Base-by-base conservation (phyloP, 2,113 vertebrate genomes). In the Morone chrysops region DNA sequence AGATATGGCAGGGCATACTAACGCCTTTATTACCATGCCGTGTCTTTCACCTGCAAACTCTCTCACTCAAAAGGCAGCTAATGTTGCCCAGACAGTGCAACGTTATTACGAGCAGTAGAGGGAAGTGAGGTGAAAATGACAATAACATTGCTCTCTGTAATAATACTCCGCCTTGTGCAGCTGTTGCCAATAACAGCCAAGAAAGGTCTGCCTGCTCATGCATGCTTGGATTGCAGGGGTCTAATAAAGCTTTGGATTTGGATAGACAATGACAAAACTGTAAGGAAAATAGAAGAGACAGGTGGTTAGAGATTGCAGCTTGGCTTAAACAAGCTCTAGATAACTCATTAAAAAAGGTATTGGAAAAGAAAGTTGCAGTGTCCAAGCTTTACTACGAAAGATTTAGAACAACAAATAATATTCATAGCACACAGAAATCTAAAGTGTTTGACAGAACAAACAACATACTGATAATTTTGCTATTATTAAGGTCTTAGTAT, bases 21-120 rank as follows among this genome's bases (percentile, higher is more conserved):
- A 84, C 68, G 48, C 63, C 36, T 60, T 48, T 25, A 80, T 84
- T 75, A 84, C 40, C 47, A 66, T 56, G 48, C 65, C 17, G 36
- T 40, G 61, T 80, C 50, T 68, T 70, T 75, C 63, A 75, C 78
- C 69, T 80, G 57, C 67, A 62, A 43, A 60, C 77, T 25, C 77
- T 25, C 43, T 73, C 7, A 4, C 75, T 74, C 61, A 13, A 66
- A 83, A 65, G 45, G 65, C 50, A 75, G 75, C 38, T 75, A 75
- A 70, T 75, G 50, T 38, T 51, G 41, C 50, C 38, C 48, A 45
- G 36, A 56, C 41, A 20, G 17, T 43, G 38, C 45, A 31, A 10
- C 8, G 13, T 71, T 54, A 62, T 60, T 59, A 14, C 5, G 1
- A 51, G 57, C 50, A 69, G n/a, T 48, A 70, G 53, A 53, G 57